A percentile compares a stretch with the other conserved stretches of the same genome.
These are phyloP conservation scores for Promerops cafer DNA, from an alignment of 2,113 vertebrate genomes.

Conservation along the genomic window DNA sequence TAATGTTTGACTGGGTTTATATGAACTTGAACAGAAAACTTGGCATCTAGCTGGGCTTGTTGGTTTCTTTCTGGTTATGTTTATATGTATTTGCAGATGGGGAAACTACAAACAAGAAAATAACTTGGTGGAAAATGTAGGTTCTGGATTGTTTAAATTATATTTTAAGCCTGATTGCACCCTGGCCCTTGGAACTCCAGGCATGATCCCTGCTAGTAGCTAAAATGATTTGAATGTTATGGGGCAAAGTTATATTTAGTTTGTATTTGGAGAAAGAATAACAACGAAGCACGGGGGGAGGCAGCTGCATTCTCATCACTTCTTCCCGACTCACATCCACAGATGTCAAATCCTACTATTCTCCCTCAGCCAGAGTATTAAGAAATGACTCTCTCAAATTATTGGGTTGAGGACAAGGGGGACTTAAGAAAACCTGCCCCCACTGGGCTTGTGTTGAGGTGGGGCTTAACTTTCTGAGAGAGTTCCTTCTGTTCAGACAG, in stretches of 20 bases:
- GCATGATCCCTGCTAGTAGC: slow-evolving; percentile 54
- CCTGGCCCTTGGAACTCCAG: slow-evolving; percentile 52
- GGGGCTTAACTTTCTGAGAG: background rate
- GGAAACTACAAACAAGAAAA: background rate
- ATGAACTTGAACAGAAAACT: background rate
- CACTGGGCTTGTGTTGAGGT: background rate
- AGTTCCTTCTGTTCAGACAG: background rate
- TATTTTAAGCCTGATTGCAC: slow-evolving; percentile 54
- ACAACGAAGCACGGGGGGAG: background rate
- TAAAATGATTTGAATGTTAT: slow-evolving; percentile 56
- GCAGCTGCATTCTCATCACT: slow-evolving; percentile 48
- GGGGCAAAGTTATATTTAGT: slow-evolving; percentile 59
- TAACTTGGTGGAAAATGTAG: slow-evolving; percentile 2
- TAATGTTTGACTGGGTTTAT: background rate
- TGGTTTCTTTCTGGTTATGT: background rate
- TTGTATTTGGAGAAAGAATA: slow-evolving; percentile 55
- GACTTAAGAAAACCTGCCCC: background rate
- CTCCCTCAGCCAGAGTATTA: background rate
- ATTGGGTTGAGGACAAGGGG: background rate
- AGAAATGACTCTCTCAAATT: background rate
- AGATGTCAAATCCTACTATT: slow-evolving; percentile 11
- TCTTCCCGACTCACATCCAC: background rate
- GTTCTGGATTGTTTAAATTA: slow-evolving; percentile 33
- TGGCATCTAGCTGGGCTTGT: background rate
- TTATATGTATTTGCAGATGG: background rate